phyloP scores from a whole-genome alignment of 2,888 invertebrate genomes.

The Dynastes tityus region DNA sequence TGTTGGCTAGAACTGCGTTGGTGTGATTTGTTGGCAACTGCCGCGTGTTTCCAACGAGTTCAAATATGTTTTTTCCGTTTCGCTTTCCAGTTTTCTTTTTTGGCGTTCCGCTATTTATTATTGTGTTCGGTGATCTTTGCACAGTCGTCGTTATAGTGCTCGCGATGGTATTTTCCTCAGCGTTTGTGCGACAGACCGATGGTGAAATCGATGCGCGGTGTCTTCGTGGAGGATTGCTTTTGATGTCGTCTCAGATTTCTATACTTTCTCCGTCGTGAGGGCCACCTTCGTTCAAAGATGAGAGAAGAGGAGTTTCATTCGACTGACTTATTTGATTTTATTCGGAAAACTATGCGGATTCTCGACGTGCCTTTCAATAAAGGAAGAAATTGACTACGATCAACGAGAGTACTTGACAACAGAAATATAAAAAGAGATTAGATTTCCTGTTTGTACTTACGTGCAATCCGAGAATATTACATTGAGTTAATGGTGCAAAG shows the following conservation, averaged over 20 bases:
- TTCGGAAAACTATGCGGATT: background rate
- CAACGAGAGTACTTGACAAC: background rate
- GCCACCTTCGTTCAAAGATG: background rate
- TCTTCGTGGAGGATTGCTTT: conserved; percentile 5
- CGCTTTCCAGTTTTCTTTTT: background rate
- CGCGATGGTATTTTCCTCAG: background rate
- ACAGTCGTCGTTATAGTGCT: conserved; percentile 11
- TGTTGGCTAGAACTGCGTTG: conserved; percentile 45
- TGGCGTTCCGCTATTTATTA: conserved; percentile 21
- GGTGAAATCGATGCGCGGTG: conserved; percentile 8
- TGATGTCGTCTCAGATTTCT: conserved; percentile 31
- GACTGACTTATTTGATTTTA: conserved; percentile 17
- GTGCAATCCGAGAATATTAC: no score
- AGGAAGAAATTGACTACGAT: background rate
- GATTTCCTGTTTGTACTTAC: no score
- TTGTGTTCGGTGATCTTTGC: conserved; percentile 21
- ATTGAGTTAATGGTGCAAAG: no score
- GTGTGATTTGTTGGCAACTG: conserved; percentile 46
- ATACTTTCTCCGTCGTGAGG: background rate
- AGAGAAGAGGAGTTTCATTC: background rate
- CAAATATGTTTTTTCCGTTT: conserved; percentile 11
- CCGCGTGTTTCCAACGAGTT: conserved; percentile 46
- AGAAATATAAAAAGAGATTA: no score
- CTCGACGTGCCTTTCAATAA: background rate
- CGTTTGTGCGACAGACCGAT: conserved; percentile 10